Percentiles rank a stretch among this genome's conserved stretches.
phyloP scores from a whole-genome alignment of 2,113 vertebrate species.

The Dicrurus megarhynchus region DNA sequence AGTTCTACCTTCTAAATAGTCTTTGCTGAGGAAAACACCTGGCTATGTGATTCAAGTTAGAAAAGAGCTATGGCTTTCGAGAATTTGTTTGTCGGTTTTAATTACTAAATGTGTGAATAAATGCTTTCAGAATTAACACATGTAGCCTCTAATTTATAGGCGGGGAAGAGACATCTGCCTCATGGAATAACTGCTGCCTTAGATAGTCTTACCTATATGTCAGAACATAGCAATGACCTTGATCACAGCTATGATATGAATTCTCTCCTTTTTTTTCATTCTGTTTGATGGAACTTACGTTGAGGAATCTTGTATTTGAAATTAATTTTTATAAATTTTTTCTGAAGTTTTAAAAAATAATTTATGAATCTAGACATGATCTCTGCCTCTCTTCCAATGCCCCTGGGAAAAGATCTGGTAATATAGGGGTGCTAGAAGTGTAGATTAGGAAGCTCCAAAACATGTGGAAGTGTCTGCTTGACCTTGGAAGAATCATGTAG shows the following conservation, averaged over 20 bases:
- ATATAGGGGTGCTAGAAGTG: background rate
- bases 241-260: background rate
- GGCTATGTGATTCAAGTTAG: background rate
- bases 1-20: background rate
- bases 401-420: background rate
- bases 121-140: background rate
- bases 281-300: background rate
- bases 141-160: background rate
- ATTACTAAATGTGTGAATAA: background rate
- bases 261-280: background rate
- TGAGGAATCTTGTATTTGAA: background rate
- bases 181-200: background rate
- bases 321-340: background rate
- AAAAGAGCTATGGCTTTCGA: background rate
- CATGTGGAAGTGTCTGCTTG: background rate
- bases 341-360: background rate
- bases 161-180: background rate
- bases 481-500: background rate
- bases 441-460: background rate
- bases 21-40: background rate
- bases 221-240: background rate
- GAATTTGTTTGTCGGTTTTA: background rate
- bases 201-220: background rate
- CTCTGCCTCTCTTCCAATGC: background rate
- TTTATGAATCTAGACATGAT: background rate